Conservation (phyloP, 2,113 vertebrate species). For the Scalopus aquaticus region DNA sequence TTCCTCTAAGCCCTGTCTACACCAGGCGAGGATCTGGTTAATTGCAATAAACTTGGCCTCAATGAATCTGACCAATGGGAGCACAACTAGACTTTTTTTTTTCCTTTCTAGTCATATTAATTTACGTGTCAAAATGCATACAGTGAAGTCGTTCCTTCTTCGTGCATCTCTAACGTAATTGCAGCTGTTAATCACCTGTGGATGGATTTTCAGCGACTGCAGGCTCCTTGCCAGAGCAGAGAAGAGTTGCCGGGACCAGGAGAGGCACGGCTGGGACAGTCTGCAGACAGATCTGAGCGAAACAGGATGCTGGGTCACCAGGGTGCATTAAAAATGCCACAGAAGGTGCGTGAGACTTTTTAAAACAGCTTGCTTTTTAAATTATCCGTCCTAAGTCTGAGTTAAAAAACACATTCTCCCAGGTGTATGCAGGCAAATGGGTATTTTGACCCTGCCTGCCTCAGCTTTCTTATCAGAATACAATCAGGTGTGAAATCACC, state of each 20-base stretch:
- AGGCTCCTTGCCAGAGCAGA: background rate
- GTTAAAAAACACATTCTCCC: background rate
- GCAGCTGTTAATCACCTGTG: background rate
- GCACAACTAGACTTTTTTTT: background rate
- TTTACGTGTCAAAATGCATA: background rate
- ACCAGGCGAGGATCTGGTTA: background rate
- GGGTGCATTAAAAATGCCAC: background rate
- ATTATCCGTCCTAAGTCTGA: background rate
- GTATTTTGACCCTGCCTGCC: background rate
- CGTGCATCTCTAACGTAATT: background rate
- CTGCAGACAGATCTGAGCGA: background rate
- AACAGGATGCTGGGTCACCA: background rate
- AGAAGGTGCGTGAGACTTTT: background rate
- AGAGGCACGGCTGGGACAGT: background rate
- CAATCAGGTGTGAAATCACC: background rate
- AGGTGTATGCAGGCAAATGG: background rate
- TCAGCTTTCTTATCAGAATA: background rate
- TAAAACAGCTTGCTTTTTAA: background rate
- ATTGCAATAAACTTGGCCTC: background rate
- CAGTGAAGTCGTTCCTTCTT: background rate
- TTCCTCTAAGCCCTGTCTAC: background rate
- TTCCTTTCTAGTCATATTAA: background rate
- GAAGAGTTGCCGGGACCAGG: rapidly evolving
- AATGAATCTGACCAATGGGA: background rate
- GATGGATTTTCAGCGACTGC: background rate